Evolutionary conservation across 2,113 vertebrate genomes (phyloP), one percentile per base, ranked within the genome.

Genomic region (Syngnathus scovelli): DNA sequence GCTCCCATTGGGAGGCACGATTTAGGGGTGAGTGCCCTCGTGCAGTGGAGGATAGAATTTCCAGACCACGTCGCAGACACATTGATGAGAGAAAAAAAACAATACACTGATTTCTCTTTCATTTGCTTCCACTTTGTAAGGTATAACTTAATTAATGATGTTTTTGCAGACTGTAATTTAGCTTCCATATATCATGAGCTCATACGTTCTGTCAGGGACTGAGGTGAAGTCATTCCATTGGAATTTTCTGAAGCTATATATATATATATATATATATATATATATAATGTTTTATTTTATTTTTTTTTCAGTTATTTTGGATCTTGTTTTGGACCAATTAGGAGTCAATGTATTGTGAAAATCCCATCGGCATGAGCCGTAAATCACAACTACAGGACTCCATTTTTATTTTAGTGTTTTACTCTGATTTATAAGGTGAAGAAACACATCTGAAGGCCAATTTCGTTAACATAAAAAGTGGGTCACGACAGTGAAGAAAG

Each of bases 1-100:
- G 66, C 55, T 85, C 80, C 88, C 78, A 68, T 9, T 37, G 76
- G 85, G 83, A 83, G 81, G 76, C 37, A 54, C 70, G 77, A 86
- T 78, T 52, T 71, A 71, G 81, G 70, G 80, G 75, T 78, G 67
- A 6, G 13, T 67, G 77, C 83, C 76, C 76, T 75, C 77, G 70
- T 80, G 68, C 75, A 63, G 74, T 79, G 76, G 52, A n/a, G 56
- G 78, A 84, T 11, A 11, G 41, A 70, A 86, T 89, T 89, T 86
- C 84, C 87, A 89, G 86, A 83, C 75, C 78, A 76, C 51, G 59
- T 72, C 74, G 43, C 37, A 65, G 56, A 77, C 62, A 64, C 19
- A 21, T 23, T 65, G 80, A 75, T 76, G 83, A 77, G 72, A 78
- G 67, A 83, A 13, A 7, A 33, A 6, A 36, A 27, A 56, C 23